phyloP scores from a whole-genome alignment of 1,140 invertebrate species.

The Hypsibius dujardini region DNA sequence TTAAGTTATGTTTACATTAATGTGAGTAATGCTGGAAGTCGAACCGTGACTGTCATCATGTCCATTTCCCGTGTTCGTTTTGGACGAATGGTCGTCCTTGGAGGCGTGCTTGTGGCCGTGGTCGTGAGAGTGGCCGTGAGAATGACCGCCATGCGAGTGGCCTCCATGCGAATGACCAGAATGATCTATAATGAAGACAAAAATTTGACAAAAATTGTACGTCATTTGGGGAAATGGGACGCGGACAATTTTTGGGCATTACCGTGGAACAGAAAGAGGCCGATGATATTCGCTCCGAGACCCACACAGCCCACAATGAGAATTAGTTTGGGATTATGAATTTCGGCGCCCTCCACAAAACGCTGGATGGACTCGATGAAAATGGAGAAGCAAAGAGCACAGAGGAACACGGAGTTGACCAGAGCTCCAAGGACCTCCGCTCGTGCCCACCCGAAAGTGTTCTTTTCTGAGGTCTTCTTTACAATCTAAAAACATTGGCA shows the following conservation, averaged over 20 bases:
- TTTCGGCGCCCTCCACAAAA: conserved; percentile 49
- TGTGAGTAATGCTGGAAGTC: no score
- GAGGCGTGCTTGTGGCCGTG: no score
- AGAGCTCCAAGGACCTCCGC: conserved; percentile 42
- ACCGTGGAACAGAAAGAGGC: conserved; percentile 37
- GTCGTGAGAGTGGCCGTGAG: conserved; percentile 1
- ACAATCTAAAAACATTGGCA: conserved; percentile 26
- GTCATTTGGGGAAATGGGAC: conserved; percentile 11
- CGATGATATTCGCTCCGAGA: conserved; percentile 38
- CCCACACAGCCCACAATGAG: conserved; percentile 38
- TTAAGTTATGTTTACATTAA: no score
- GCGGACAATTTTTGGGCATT: conserved; percentile 17
- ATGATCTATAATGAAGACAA: neutral
- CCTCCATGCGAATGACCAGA: conserved; percentile 27
- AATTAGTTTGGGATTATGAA: conserved; percentile 40
- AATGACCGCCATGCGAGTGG: conserved; percentile 22
- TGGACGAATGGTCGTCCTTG: no score
- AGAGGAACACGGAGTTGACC: conserved; percentile 41
- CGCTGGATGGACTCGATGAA: conserved; percentile 37
- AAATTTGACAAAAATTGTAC: conserved; percentile 8
- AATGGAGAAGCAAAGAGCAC: conserved; percentile 41
- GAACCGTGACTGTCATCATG: no score
- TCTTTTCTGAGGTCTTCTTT: conserved; percentile 31
- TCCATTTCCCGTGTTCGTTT: no score
- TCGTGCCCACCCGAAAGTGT: conserved; percentile 42